Conservation (phyloP, 2,888 invertebrate genomes). For the Melinopterus prodromus region DNA sequence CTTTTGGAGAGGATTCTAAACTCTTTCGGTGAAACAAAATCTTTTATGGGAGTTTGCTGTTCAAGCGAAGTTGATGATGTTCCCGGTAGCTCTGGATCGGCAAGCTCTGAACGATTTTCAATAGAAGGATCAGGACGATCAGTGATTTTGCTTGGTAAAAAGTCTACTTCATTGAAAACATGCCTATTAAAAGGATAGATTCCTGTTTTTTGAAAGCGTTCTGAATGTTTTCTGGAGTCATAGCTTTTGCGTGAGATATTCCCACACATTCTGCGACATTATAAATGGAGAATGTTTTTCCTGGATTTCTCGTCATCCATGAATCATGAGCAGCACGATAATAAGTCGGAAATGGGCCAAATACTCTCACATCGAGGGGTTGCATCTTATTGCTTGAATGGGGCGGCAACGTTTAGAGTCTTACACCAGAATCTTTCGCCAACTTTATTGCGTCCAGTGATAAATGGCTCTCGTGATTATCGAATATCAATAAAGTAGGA, state of each 20-base stretch:
- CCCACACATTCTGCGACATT: conserved; percentile 49
- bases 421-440: too few species aligned
- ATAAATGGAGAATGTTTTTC: conserved; percentile 55
- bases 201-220: conserved; percentile 39
- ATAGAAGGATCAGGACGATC: conserved; percentile 32
- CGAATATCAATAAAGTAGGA: conserved; percentile 50
- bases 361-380: conserved; percentile 38
- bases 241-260: conserved; percentile 37
- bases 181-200: conserved; percentile 41
- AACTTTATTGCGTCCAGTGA: conserved; percentile 43
- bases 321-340: conserved; percentile 50
- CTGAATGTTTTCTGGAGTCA: conserved; percentile 41
- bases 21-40: too few species aligned
- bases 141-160: conserved; percentile 38
- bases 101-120: conserved; percentile 11
- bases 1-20: too few species aligned
- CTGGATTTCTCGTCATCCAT: conserved; percentile 55
- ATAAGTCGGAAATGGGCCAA: conserved; percentile 54
- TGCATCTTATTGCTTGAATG: too few species aligned
- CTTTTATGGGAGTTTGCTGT: too few species aligned
- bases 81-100: neutral
- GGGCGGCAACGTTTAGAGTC: too few species aligned
- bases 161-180: conserved; percentile 43
- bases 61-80: too few species aligned
- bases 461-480: conserved; percentile 54